phyloP scores from a whole-genome alignment of 2,113 vertebrate species.

The Ifrita kowaldi region DNA sequence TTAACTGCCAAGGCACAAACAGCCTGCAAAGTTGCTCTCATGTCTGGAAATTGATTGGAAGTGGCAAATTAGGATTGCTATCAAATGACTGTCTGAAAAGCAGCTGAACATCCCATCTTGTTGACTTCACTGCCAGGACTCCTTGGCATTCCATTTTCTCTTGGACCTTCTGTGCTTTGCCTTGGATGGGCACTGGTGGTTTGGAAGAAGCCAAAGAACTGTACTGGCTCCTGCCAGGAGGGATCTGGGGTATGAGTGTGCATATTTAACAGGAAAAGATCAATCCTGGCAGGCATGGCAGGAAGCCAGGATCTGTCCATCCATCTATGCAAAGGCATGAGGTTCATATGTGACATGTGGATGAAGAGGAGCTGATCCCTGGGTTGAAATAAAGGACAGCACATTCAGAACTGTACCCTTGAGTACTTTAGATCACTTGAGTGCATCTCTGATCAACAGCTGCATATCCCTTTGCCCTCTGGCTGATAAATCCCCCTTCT shows the following conservation, averaged over 20 bases:
- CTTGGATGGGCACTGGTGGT: background rate
- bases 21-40: background rate
- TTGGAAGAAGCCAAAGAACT: background rate
- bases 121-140: background rate
- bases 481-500: background rate
- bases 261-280: background rate
- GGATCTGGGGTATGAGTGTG: background rate
- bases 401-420: background rate
- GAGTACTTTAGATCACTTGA: background rate
- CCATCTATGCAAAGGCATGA: background rate
- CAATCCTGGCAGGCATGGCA: background rate
- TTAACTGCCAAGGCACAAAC: background rate
- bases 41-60: background rate
- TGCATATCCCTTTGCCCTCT: background rate
- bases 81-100: constrained; percentile 3
- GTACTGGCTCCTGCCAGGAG: background rate
- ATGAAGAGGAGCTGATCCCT: background rate
- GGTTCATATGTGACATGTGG: background rate
- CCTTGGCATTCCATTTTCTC: background rate
- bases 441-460: background rate
- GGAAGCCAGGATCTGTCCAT: background rate
- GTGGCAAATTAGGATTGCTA: background rate
- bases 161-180: background rate
- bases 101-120: background rate
- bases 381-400: background rate